Percentiles rank a stretch among this genome's conserved stretches.
These are phyloP conservation scores for Chiloscyllium punctatum DNA, from an alignment of 2,797 vertebrate species.

Conservation along the genomic window DNA sequence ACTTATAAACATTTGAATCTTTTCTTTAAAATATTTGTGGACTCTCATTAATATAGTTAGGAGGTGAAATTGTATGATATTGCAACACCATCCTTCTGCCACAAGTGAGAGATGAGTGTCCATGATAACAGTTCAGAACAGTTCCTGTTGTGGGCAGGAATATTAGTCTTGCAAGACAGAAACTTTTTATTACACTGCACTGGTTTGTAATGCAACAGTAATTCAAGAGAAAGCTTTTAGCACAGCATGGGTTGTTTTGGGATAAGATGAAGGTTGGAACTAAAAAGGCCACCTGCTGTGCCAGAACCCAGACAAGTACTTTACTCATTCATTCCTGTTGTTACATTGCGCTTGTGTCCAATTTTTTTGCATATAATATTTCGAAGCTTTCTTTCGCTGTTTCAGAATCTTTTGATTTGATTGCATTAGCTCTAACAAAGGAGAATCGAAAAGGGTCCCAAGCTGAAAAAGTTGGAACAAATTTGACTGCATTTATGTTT, in stretches of 20 bases:
- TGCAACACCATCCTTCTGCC: neutral
- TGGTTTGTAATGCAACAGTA: neutral
- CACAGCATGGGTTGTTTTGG: constrained; percentile 22
- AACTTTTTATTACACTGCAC: neutral
- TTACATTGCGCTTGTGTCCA: neutral
- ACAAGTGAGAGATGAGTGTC: neutral
- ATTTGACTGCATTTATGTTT: neutral
- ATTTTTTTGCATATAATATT: neutral
- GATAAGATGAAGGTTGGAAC: constrained; percentile 2
- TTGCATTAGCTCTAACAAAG: neutral
- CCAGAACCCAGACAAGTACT: neutral
- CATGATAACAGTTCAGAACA: neutral
- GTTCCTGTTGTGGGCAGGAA: neutral
- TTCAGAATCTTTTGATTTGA: constrained; percentile 10
- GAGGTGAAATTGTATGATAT: neutral
- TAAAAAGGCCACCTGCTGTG: neutral
- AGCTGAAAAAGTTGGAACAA: neutral
- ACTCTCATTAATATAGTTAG: neutral
- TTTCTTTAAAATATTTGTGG: neutral
- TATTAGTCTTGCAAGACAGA: constrained; percentile 1
- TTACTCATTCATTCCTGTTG: neutral
- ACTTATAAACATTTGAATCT: neutral
- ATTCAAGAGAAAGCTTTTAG: constrained; percentile 24
- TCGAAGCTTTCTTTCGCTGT: neutral
- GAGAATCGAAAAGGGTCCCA: neutral